A percentile compares a stretch with the other conserved stretches of the same genome.
Conservation (phyloP, 2,113 vertebrate genomes). For the Xiphophorus couchianus region DNA sequence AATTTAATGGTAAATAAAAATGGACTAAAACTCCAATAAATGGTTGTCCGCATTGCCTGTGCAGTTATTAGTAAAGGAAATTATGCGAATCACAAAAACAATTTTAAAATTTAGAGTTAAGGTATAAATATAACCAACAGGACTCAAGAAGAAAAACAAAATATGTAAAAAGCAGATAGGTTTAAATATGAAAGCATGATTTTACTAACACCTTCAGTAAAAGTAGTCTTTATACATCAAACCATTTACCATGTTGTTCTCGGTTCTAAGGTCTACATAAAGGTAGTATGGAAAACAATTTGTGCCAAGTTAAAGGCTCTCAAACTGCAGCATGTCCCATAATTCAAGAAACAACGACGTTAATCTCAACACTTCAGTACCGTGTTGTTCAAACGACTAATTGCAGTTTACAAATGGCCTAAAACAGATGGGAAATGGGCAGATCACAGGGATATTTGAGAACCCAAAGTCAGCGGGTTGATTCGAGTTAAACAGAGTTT, state of each 20-base stretch:
- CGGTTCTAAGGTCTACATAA: neutral
- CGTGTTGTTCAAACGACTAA: neutral
- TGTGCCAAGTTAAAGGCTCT: neutral
- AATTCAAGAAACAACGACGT: neutral
- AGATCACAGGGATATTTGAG: conserved; percentile 63
- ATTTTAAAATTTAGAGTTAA: too few species aligned
- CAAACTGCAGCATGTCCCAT: neutral
- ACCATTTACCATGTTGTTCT: neutral
- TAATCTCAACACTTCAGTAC: neutral
- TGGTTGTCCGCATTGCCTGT: too few species aligned
- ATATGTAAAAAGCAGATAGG: too few species aligned
- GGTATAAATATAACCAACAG: too few species aligned
- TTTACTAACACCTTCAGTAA: too few species aligned
- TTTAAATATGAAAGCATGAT: too few species aligned
- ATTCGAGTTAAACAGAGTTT: conserved; percentile 62
- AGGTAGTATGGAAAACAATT: neutral
- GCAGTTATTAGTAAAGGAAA: too few species aligned
- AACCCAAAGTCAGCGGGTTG: conserved; percentile 65
- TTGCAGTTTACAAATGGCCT: neutral
- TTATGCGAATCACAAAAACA: too few species aligned
- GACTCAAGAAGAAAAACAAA: too few species aligned
- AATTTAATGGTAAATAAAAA: too few species aligned
- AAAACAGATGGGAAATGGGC: conserved; percentile 10
- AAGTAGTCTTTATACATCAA: neutral
- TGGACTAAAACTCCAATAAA: too few species aligned